Conservation (phyloP, 2,888 invertebrate species). For the Autographa pulchrina region DNA sequence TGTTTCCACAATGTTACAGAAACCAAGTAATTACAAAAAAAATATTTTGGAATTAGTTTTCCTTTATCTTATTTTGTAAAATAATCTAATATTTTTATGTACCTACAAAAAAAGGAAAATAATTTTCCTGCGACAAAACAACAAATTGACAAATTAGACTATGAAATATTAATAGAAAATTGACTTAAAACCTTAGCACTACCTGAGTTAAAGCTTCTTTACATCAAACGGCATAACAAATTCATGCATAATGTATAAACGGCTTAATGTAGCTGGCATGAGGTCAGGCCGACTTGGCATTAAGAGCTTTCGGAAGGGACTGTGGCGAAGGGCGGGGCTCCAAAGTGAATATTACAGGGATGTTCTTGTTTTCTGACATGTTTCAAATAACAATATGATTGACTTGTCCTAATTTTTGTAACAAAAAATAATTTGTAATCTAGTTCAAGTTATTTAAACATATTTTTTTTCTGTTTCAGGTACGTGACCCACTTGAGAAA, state of each 20-base stretch:
- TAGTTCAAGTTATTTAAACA: too few relatives aligned
- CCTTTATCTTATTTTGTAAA: too few relatives aligned
- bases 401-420: neutral
- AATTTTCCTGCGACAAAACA: neutral
- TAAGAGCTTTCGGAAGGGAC: slow-evolving; percentile 87
- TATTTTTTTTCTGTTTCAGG: too few relatives aligned
- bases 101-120: neutral
- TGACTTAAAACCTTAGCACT: slow-evolving; percentile 82
- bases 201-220: slow-evolving; percentile 87
- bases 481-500: too few relatives aligned
- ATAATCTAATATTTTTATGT: too few relatives aligned
- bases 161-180: slow-evolving; percentile 68
- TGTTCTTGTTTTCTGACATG: slow-evolving; percentile 60
- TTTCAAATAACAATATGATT: neutral
- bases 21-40: too few relatives aligned
- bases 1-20: too few relatives aligned
- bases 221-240: slow-evolving; percentile 89
- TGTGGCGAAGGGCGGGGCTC: slow-evolving; percentile 64
- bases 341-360: slow-evolving; percentile 87
- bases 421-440: too few relatives aligned
- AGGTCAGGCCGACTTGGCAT: slow-evolving; percentile 88
- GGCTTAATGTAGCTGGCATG: slow-evolving; percentile 88
- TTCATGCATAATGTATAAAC: slow-evolving; percentile 89
- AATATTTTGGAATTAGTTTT: too few relatives aligned
- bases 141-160: slow-evolving; percentile 51